phyloP scores from a whole-genome alignment of 2,113 vertebrate genomes.

The Xenus cinereus region DNA sequence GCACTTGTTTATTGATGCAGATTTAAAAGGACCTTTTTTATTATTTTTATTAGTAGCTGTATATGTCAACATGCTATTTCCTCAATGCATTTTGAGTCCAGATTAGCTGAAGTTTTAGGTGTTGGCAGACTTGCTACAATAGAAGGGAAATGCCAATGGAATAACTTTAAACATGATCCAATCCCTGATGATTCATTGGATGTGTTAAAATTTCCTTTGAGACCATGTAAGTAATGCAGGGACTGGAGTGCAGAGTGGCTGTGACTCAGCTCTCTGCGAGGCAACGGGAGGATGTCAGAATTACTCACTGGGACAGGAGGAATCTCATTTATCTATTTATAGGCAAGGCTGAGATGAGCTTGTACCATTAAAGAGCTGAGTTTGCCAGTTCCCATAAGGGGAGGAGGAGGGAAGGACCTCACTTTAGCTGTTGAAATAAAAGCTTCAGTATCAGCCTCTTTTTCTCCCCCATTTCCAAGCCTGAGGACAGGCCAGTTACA shows the following conservation, averaged over 20 bases:
- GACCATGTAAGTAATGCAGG: slow-evolving; percentile 59
- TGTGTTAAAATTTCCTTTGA: slow-evolving; percentile 79
- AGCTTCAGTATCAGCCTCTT: not conserved
- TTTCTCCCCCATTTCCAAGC: not conserved
- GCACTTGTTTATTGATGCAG: not conserved
- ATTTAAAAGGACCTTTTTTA: not conserved
- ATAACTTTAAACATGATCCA: slow-evolving; percentile 72
- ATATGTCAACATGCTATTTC: slow-evolving; percentile 55
- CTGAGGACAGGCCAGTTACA: not conserved
- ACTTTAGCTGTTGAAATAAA: not conserved
- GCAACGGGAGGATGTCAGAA: slow-evolving; percentile 75
- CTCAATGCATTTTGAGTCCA: slow-evolving; percentile 33
- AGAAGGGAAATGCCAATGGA: slow-evolving; percentile 73
- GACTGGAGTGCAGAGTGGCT: slow-evolving; percentile 65
- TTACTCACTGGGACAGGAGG: slow-evolving; percentile 90
- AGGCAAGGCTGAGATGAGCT: slow-evolving; percentile 64
- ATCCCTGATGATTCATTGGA: slow-evolving; percentile 81
- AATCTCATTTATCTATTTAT: slow-evolving; percentile 92
- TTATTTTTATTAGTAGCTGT: slow-evolving; percentile 43
- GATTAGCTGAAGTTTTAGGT: slow-evolving; percentile 41
- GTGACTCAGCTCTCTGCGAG: slow-evolving; percentile 76
- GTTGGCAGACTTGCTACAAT: slow-evolving; percentile 61
- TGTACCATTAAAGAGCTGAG: slow-evolving; percentile 55
- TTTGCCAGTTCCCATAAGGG: slow-evolving; percentile 53
- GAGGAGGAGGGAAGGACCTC: not conserved